Percentiles rank a stretch among this genome's conserved stretches.
Conservation (phyloP, 2,888 invertebrate species). For the Cantharis rustica region DNA sequence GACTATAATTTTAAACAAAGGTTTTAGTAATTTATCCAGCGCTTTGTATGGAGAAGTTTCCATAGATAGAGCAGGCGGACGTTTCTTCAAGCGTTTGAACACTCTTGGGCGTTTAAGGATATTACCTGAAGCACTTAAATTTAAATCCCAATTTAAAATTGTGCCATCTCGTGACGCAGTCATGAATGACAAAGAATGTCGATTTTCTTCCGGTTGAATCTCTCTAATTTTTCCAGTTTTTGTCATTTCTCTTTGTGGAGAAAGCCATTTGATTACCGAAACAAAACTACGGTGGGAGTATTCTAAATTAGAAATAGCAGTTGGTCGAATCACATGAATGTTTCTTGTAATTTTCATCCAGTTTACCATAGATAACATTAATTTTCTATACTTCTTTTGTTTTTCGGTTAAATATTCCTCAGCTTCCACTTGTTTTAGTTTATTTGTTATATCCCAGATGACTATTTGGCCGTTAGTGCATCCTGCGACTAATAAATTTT, state of each 20-base stretch:
- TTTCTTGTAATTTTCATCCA: slow-evolving; percentile 72
- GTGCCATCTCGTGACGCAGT: slow-evolving; percentile 70
- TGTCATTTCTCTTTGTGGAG: slow-evolving; percentile 63
- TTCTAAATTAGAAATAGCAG: slow-evolving; percentile 65
- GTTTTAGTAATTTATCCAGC: slow-evolving; percentile 66
- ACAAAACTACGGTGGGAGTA: slow-evolving; percentile 69
- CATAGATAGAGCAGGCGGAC: slow-evolving; percentile 64
- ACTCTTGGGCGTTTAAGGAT: slow-evolving; percentile 47
- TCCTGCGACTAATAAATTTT: slow-evolving; percentile 73
- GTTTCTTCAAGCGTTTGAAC: slow-evolving; percentile 57
- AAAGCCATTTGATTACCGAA: slow-evolving; percentile 71
- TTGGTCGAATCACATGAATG: slow-evolving; percentile 62
- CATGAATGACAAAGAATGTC: slow-evolving; percentile 64
- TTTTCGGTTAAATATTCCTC: slow-evolving; percentile 65
- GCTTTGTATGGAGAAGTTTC: slow-evolving; percentile 66
- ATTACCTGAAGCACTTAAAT: slow-evolving; percentile 43
- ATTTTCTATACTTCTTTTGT: slow-evolving; percentile 65
- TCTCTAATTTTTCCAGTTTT: slow-evolving; percentile 62
- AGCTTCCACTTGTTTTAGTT: slow-evolving; percentile 63
- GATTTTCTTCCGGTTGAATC: slow-evolving; percentile 50
- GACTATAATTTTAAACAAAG: slow-evolving; percentile 63
- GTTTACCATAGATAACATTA: slow-evolving; percentile 65
- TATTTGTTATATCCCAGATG: slow-evolving; percentile 71
- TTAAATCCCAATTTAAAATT: slow-evolving; percentile 74
- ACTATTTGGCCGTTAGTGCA: slow-evolving; percentile 73